Evolutionary conservation across 2,888 invertebrate genomes (phyloP), one percentile per base, ranked within the genome.

Genomic region (Podabrus alpinus): DNA sequence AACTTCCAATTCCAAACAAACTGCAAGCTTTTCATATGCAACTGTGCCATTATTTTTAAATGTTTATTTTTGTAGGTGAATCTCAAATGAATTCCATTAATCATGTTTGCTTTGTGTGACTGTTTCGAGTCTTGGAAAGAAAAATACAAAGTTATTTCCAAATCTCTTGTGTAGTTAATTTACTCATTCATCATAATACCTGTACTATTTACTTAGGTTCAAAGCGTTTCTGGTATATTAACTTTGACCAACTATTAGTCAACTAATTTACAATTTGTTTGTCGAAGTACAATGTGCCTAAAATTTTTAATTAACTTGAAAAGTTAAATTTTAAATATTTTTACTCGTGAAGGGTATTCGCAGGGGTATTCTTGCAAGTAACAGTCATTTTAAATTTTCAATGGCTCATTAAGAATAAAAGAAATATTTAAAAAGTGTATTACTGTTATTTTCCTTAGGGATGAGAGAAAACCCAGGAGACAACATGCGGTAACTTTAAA

Each of bases 401-500:
- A 64, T 64, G 19, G n/a, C 62, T 64, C 62, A 64, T 64, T 64
- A 64, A 21, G 17, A 16, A 64, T 13, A 64, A 19, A 64, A 17
- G n/a, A 13, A 64, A 19, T 64, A 16, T 61, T 61, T n/a, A 13
- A 11, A 11, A 19, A 19, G n/a, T n/a, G 17, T 21, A 64, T 62
- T 62, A 62, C 15, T 64, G 19, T 64, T 64, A 17, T 64, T 64
- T 16, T 64, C 25, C 17, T 25, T 69, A 10, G 66, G 60, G 69
- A 68, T 24, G 64, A 59, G 24, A 15, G 17, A 66, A 75, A 59
- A 24, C 75, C 75, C 75, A 60, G 68, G 75, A 75, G 75, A 67
- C 66, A 75, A 75, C 75, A 75, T 75, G 75, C 75, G 72, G 66
- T 19, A 66, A 62, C 72, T 71, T 71, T 24, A 59, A 19, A 72